These are phyloP conservation scores for Notocelia uddmanniana DNA, from an alignment of 2,888 invertebrate genomes.

Conservation along the genomic window DNA sequence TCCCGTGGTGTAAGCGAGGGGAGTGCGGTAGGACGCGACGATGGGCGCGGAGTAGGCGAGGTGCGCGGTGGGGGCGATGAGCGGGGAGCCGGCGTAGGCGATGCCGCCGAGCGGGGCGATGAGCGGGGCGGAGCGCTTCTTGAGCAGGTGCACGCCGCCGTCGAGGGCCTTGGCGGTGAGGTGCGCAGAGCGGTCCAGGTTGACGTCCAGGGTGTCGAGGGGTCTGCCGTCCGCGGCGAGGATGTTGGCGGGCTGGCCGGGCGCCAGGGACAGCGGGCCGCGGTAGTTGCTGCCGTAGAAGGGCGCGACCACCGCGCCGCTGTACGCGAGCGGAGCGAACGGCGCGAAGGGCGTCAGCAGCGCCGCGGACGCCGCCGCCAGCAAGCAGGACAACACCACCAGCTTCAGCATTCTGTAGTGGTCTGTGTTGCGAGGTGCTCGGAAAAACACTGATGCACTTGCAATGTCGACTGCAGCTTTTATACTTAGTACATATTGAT, in stretches of 20 bases:
- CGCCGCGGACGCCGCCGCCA: conserved; percentile 84
- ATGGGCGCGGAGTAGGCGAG: conserved; percentile 53
- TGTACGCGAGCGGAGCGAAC: conserved; percentile 51
- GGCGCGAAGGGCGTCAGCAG: conserved; percentile 50
- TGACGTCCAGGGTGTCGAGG: conserved; percentile 77
- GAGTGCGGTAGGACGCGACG: conserved; percentile 52
- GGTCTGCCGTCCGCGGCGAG: conserved; percentile 77
- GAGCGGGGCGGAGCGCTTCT: conserved; percentile 58
- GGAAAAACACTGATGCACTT: conserved; percentile 72
- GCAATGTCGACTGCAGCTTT: conserved; percentile 57
- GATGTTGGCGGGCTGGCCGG: conserved; percentile 78
- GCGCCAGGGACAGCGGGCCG: conserved; percentile 77
- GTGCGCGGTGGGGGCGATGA: conserved; percentile 48
- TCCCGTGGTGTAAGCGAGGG: conserved; percentile 67
- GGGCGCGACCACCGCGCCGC: conserved; percentile 59
- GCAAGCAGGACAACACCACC: conserved; percentile 87
- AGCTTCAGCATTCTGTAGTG: conserved; percentile 81
- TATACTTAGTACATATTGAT: conserved; percentile 64
- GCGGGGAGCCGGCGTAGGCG: conserved; percentile 48
- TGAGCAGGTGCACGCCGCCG: conserved; percentile 65
- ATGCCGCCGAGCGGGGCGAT: conserved; percentile 47
- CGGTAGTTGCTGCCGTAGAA: conserved; percentile 68
- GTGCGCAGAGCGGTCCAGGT: conserved; percentile 79
- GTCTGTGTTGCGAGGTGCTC: conserved; percentile 75
- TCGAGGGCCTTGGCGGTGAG: conserved; percentile 71